Percentiles rank a stretch among this genome's conserved stretches.
Evolutionary conservation across 2,113 vertebrate genomes (phyloP).

Genomic region (Polypterus bichir): DNA sequence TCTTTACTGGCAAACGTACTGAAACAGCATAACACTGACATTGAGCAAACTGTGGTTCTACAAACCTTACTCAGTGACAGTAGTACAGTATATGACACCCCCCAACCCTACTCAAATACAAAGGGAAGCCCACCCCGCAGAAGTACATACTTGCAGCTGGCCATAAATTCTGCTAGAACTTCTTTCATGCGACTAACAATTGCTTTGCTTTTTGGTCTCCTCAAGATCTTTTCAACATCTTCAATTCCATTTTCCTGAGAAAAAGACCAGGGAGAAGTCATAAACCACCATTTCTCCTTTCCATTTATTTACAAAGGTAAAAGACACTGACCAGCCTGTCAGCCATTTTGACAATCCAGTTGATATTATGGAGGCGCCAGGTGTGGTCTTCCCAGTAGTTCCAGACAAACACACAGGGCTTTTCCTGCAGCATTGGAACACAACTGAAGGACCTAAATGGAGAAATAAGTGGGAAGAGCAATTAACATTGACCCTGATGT

Average conservation of each 20-base stretch:
- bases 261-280: no score
- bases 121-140: not conserved
- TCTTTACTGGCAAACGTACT: no score
- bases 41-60: no score
- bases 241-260: conserved; percentile 67
- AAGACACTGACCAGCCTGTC: conserved; percentile 63
- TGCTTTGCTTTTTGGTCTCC: conserved; percentile 49
- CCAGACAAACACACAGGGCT: conserved; percentile 73
- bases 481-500: no score
- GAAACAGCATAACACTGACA: no score
- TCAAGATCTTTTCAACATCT: conserved; percentile 60
- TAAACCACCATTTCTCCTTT: not conserved
- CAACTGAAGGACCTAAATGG: conserved; percentile 64
- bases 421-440: conserved; percentile 51
- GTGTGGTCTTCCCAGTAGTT: conserved; percentile 77
- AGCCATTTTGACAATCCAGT: conserved; percentile 73
- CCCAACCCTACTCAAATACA: not conserved
- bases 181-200: conserved; percentile 51
- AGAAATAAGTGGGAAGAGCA: no score
- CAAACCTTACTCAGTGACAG: no score
- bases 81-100: not conserved
- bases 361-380: conserved; percentile 69
- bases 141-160: conserved; percentile 68
- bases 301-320: not conserved
- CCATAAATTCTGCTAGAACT: conserved; percentile 69